Percentiles rank a stretch among this genome's conserved stretches.
Evolutionary conservation across 2,888 invertebrate species (phyloP).

Genomic region (Leptinotarsa tumamoca): DNA sequence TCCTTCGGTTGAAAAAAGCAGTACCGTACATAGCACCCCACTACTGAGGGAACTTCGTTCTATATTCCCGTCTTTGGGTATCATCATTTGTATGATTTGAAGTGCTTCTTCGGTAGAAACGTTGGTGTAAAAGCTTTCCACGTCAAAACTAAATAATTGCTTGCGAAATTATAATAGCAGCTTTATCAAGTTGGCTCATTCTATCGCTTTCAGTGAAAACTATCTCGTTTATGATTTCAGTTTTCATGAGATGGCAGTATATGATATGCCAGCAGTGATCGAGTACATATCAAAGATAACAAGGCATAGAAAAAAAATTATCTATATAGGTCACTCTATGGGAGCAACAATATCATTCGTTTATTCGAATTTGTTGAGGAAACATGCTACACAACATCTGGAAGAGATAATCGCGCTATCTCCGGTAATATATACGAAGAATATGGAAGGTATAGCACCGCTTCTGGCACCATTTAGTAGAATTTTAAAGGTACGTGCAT

Average conservation of each 20-base stretch:
- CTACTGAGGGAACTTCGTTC: too few species aligned
- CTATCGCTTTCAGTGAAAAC: too few species aligned
- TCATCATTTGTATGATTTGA: too few species aligned
- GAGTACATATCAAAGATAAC: constrained; percentile 73
- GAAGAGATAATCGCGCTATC: constrained; percentile 75
- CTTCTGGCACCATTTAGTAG: constrained; percentile 29
- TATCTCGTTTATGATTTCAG: constrained; percentile 64
- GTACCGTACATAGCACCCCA: too few species aligned
- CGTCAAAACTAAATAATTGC: too few species aligned
- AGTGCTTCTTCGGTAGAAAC: too few species aligned
- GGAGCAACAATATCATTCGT: constrained; percentile 81
- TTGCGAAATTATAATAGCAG: too few species aligned
- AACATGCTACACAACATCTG: constrained; percentile 74
- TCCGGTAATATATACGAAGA: constrained; percentile 74
- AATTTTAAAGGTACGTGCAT: constrained; percentile 25
- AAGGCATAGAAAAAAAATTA: constrained; percentile 65
- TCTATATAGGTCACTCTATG: constrained; percentile 90
- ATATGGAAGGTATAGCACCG: constrained; percentile 62
- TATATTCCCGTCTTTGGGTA: too few species aligned
- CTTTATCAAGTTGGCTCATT: too few species aligned
- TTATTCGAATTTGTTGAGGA: constrained; percentile 75
- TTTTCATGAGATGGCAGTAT: constrained; percentile 86
- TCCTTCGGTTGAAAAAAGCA: too few species aligned
- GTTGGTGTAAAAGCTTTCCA: too few species aligned
- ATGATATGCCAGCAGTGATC: constrained; percentile 86